phyloP scores from a whole-genome alignment of 2,888 invertebrate species.

The Drosophila rellima region DNA sequence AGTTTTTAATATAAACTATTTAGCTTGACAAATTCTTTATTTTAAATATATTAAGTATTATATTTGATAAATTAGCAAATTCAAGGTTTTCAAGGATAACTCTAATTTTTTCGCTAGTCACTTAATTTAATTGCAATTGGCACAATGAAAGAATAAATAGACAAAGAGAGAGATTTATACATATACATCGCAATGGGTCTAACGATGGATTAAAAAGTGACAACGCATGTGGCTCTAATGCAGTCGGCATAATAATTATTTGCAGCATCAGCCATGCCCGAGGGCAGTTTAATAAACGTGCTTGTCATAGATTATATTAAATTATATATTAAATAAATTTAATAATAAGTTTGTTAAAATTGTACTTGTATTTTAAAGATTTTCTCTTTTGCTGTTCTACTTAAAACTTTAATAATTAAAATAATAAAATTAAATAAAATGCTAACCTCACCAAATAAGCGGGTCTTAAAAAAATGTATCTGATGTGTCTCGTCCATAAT shows the following conservation, averaged over 20 bases:
- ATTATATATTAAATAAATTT: background rate
- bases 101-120: constrained; percentile 66
- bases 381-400: no score
- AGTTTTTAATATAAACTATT: background rate
- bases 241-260: constrained; percentile 72
- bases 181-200: constrained; percentile 2
- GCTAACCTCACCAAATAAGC: background rate
- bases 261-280: constrained; percentile 56
- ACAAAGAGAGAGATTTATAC: background rate
- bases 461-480: background rate
- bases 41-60: no score
- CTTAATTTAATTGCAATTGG: constrained; percentile 77
- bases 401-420: background rate
- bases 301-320: background rate
- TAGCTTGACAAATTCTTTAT: no score
- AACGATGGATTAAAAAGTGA: constrained; percentile 31
- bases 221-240: constrained; percentile 52
- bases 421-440: background rate
- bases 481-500: constrained; percentile 12
- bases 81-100: constrained; percentile 8
- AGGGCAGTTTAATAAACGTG: constrained; percentile 4
- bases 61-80: no score
- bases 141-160: constrained; percentile 8
- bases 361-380: background rate
- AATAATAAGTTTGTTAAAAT: background rate